Evolutionary conservation across 2,113 vertebrate genomes (phyloP).

Genomic region (Egretta garzetta): DNA sequence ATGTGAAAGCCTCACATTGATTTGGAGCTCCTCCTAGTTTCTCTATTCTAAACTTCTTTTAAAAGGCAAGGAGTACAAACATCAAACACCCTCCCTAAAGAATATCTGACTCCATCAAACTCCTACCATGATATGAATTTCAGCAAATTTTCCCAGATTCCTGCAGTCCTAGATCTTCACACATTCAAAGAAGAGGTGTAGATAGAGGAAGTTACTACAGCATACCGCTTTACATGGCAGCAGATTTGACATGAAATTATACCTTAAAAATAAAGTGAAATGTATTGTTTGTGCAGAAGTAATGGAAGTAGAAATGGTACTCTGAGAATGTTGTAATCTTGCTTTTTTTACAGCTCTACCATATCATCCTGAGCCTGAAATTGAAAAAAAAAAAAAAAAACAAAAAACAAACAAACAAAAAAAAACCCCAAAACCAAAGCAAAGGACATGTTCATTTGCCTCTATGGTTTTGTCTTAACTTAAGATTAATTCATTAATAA

Average conservation of each 20-base stretch:
- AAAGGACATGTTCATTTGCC: fast-evolving
- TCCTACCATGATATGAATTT: neutral
- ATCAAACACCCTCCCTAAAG: neutral
- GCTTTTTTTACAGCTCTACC: neutral
- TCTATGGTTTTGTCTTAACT: neutral
- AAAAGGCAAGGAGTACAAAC: neutral
- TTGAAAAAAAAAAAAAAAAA: too few relatives aligned
- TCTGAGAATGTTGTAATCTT: neutral
- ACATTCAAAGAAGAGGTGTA: neutral
- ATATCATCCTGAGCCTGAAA: neutral
- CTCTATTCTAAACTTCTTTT: neutral
- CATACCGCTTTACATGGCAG: neutral
- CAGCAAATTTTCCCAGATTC: neutral
- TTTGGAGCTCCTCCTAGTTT: neutral
- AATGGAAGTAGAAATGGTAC: neutral
- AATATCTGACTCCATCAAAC: neutral
- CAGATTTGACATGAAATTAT: neutral
- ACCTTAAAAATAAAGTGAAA: neutral
- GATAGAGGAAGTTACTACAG: neutral
- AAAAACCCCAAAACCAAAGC: too few relatives aligned
- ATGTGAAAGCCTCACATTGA: fast-evolving
- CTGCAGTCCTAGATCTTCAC: neutral
- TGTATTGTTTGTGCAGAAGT: neutral
- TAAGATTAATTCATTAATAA: neutral
- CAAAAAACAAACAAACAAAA: too few relatives aligned